These are phyloP conservation scores for Amblyraja radiata DNA, from an alignment of 2,797 vertebrate species.

Conservation along the genomic window DNA sequence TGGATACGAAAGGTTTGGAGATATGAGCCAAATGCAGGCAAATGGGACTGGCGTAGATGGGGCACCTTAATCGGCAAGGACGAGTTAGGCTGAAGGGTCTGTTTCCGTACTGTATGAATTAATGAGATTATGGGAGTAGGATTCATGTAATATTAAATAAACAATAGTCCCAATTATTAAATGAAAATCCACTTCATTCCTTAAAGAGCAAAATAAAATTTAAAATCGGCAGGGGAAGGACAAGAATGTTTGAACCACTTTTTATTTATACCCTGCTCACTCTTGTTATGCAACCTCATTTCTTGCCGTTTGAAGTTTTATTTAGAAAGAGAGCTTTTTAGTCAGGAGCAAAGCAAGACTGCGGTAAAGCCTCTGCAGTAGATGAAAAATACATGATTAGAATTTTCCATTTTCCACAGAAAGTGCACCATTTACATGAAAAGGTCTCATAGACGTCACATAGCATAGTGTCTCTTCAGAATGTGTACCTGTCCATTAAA, in stretches of 20 bases:
- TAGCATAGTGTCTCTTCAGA: neutral
- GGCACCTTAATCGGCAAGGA: too few species aligned
- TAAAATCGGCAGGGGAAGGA: too few species aligned
- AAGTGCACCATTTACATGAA: neutral
- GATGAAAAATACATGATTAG: slow-evolving; percentile 28
- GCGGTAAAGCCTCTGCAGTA: slow-evolving; percentile 6
- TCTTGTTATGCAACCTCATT: neutral
- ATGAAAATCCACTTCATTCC: too few species aligned
- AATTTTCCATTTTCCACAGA: slow-evolving; percentile 19
- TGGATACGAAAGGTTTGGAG: too few species aligned
- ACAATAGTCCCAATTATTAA: too few species aligned
- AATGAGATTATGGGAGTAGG: too few species aligned
- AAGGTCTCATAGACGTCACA: neutral
- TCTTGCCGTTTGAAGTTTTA: slow-evolving; percentile 1
- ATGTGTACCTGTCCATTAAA: neutral
- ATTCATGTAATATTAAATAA: too few species aligned
- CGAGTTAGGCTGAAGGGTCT: too few species aligned
- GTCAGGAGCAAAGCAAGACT: neutral
- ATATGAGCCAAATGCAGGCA: too few species aligned
- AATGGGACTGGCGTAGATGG: too few species aligned
- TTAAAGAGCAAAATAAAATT: too few species aligned
- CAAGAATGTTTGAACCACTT: neutral
- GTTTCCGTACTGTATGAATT: too few species aligned
- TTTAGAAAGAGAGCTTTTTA: neutral
- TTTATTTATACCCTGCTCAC: neutral